Evolutionary conservation across 1,140 invertebrate genomes (phyloP).

Genomic region (Rhagoletis zephyria): DNA sequence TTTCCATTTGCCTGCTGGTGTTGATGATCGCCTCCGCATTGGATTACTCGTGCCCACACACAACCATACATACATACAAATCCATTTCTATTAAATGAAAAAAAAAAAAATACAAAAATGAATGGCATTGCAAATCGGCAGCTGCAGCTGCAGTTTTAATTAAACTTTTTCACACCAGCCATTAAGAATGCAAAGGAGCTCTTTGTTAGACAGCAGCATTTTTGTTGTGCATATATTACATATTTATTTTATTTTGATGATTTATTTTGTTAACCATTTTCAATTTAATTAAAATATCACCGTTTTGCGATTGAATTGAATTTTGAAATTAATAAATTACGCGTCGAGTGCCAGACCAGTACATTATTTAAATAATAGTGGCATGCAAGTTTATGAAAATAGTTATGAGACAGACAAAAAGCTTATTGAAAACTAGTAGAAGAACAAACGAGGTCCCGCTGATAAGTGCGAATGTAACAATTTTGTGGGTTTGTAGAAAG

Average conservation of each 20-base stretch:
- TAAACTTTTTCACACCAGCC: constrained; percentile 30
- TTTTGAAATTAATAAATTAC: constrained; percentile 13
- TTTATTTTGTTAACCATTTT: background rate
- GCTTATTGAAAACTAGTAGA: too few species aligned
- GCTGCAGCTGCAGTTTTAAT: constrained; percentile 43
- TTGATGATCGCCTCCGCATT: constrained; percentile 33
- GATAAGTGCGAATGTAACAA: too few species aligned
- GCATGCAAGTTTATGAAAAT: too few species aligned
- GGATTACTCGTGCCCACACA: background rate
- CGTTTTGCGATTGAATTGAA: constrained; percentile 20
- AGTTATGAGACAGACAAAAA: too few species aligned
- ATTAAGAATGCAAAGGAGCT: background rate
- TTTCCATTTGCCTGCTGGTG: background rate
- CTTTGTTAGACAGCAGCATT: background rate
- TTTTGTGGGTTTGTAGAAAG: too few species aligned
- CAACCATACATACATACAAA: too few species aligned
- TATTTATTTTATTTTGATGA: constrained; percentile 10
- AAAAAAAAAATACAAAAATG: background rate
- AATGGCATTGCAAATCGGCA: constrained; percentile 40
- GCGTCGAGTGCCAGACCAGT: background rate
- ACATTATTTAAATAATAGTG: background rate
- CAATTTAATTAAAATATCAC: constrained; percentile 43
- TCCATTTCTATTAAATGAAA: background rate
- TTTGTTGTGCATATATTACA: background rate
- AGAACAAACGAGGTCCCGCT: too few species aligned